Conservation (phyloP, 2,888 invertebrate species). For the Eucera pruinosa region DNA sequence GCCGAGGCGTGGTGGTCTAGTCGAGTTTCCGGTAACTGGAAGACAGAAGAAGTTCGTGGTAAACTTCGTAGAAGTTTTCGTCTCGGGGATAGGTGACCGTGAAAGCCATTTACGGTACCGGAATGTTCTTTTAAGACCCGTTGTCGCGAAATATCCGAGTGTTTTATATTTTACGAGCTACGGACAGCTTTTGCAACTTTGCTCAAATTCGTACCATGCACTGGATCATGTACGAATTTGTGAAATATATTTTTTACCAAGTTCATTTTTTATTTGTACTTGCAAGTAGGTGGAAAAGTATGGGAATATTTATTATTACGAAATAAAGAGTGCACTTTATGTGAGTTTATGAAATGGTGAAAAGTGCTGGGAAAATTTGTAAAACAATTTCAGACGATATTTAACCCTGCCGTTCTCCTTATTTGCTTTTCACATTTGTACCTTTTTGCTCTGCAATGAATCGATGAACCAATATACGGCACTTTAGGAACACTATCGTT, state of each 20-base stretch:
- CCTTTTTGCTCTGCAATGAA: too few species aligned
- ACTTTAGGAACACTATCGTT: too few species aligned
- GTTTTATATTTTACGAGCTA: conserved; percentile 46
- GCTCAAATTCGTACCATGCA: conserved; percentile 5
- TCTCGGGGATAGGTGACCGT: conserved; percentile 48
- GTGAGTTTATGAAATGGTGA: too few species aligned
- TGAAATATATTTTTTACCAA: not conserved
- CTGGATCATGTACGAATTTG: not conserved
- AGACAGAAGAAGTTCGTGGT: conserved; percentile 41
- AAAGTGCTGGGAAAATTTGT: too few species aligned
- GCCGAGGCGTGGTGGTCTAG: conserved; percentile 2
- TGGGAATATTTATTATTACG: not conserved
- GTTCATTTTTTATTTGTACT: not conserved
- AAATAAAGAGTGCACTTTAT: not conserved
- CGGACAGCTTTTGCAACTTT: conserved; percentile 20
- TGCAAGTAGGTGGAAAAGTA: not conserved
- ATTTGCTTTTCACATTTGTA: too few species aligned
- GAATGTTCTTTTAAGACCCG: conserved; percentile 51
- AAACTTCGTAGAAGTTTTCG: conserved; percentile 48
- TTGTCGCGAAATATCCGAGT: conserved; percentile 48
- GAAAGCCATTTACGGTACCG: conserved; percentile 53
- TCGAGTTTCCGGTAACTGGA: conserved; percentile 34
- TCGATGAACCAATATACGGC: too few species aligned
- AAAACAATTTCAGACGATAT: too few species aligned
- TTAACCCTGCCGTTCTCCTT: too few species aligned